These are phyloP conservation scores for Picathartes gymnocephalus DNA, from an alignment of 2,113 vertebrate genomes.

Conservation along the genomic window DNA sequence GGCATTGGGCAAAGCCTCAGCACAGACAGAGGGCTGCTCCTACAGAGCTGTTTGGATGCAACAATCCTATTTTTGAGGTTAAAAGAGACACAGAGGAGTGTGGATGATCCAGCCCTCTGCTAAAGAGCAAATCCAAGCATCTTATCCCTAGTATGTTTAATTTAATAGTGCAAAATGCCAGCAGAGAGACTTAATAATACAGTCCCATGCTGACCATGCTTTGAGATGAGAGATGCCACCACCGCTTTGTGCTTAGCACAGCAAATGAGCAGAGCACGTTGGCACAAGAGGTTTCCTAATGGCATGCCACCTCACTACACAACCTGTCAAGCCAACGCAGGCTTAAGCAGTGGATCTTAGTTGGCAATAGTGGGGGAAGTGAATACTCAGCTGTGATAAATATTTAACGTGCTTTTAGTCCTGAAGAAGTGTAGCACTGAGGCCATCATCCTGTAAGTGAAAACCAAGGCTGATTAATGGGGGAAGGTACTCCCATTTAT, in stretches of 20 bases:
- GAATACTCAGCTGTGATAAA: constrained; percentile 68
- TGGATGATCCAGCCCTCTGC: not conserved
- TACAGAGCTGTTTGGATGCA: not conserved
- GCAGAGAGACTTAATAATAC: not conserved
- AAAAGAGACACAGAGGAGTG: not conserved
- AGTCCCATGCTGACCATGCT: constrained; percentile 7
- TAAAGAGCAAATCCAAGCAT: not conserved
- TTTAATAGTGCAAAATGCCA: not conserved
- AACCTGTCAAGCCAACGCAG: constrained; percentile 7
- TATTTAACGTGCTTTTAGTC: constrained; percentile 73
- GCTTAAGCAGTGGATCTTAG: constrained; percentile 42
- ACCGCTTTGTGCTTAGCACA: not conserved
- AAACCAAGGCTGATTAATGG: constrained; percentile 69
- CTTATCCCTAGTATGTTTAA: not conserved
- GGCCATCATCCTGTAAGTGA: constrained; percentile 57
- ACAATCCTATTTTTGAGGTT: not conserved
- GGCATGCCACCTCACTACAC: constrained; percentile 29
- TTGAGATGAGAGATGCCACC: constrained; percentile 37
- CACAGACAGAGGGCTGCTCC: not conserved
- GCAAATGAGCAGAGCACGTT: not conserved
- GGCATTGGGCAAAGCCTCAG: not conserved
- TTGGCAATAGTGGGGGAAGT: constrained; percentile 48
- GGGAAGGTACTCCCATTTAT: constrained; percentile 64
- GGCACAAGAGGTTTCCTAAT: constrained; percentile 59
- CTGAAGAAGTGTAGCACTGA: constrained; percentile 57